These are phyloP conservation scores for Chondrilla cf. caribensis DNA, from an alignment of 37 sponge, comb jelly and placozoan species.

Conservation along the genomic window DNA sequence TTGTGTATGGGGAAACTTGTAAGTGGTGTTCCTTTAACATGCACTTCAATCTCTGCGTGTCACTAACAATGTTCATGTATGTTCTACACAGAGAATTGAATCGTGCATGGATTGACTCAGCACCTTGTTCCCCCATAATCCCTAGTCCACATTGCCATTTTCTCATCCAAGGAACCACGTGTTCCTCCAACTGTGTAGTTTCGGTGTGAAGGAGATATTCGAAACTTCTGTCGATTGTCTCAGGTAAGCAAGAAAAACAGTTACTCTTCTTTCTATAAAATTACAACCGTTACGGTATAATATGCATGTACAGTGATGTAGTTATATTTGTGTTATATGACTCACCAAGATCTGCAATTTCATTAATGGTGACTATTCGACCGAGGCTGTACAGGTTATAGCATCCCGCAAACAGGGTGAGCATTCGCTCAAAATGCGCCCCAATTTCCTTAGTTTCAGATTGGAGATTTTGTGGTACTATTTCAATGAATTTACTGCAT, in stretches of 20 bases:
- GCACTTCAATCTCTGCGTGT: neutral
- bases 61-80: neutral
- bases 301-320: neutral
- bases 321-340: neutral
- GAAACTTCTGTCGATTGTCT: neutral
- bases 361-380: too few species aligned
- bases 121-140: neutral
- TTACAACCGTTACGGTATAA: neutral
- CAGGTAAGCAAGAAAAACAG: neutral
- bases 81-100: constrained; percentile 2
- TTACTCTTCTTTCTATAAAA: neutral
- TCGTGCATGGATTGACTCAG: neutral
- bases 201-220: neutral
- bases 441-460: too few species aligned
- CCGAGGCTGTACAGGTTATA: too few species aligned
- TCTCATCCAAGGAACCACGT: constrained; percentile 4
- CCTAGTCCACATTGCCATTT: constrained; percentile 2
- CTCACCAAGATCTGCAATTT: too few species aligned
- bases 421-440: too few species aligned
- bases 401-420: too few species aligned
- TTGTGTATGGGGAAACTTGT: neutral
- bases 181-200: constrained; percentile 18
- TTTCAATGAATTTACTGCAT: too few species aligned
- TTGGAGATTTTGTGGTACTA: too few species aligned
- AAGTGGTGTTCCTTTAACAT: neutral